A percentile compares a stretch with the other conserved stretches of the same genome.
Conservation (phyloP, 2,888 invertebrate genomes). For the Amphipoea lucens region DNA sequence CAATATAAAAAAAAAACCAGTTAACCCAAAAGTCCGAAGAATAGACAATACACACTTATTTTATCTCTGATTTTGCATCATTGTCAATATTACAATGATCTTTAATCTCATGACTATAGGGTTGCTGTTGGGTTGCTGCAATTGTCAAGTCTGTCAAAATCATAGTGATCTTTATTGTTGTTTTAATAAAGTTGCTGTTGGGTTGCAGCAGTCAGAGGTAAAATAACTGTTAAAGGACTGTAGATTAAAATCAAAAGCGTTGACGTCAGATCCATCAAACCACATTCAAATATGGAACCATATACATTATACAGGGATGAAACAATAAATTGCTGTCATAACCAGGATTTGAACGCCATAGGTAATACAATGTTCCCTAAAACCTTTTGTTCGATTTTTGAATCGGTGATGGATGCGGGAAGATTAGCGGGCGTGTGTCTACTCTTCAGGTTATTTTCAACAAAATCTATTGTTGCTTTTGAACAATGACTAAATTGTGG, state of each 20-base stretch:
- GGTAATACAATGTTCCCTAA: constrained; percentile 29
- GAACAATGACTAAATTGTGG: not conserved
- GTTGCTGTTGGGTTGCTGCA: not conserved
- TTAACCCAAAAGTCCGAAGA: not conserved
- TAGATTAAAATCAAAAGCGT: constrained; percentile 7
- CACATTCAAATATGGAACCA: not conserved
- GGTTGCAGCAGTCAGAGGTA: not conserved
- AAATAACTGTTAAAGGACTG: not conserved
- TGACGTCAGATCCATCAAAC: constrained; percentile 20
- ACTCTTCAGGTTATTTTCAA: not conserved
- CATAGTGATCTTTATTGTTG: not conserved
- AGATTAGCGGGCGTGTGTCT: constrained; percentile 14
- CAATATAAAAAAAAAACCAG: constrained; percentile 1
- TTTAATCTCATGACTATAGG: not conserved
- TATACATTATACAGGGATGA: not conserved
- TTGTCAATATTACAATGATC: too few relatives aligned
- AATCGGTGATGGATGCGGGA: constrained; percentile 26
- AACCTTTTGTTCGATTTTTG: constrained; percentile 41
- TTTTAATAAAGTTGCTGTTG: not conserved
- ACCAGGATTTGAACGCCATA: constrained; percentile 40
- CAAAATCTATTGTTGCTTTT: not conserved
- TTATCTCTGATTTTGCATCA: not conserved
- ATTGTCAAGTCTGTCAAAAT: not conserved
- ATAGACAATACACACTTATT: not conserved
- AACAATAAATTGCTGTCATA: constrained; percentile 53